Percentiles rank a stretch among this genome's conserved stretches.
These are phyloP conservation scores for Halocynthia aurantium DNA, from an alignment of 23 tunicate species.

Conservation along the genomic window DNA sequence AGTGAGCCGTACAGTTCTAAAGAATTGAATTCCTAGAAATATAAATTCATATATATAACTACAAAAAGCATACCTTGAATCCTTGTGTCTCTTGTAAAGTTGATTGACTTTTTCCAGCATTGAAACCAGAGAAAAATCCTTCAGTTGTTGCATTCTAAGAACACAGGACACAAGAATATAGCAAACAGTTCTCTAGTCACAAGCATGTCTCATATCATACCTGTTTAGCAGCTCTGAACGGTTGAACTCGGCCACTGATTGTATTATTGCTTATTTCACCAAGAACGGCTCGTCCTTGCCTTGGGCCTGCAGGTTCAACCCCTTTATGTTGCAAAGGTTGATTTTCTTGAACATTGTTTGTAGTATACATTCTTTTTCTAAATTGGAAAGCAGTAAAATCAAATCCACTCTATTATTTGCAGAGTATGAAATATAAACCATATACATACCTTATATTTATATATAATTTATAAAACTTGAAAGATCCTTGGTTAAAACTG, in stretches of 20 bases:
- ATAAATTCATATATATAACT: neutral
- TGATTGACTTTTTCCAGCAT: constrained; percentile 3
- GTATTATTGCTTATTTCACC: constrained; percentile 57
- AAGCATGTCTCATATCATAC: constrained; percentile 15
- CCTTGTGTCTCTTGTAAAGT: neutral
- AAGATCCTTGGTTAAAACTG: too few species aligned
- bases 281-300: constrained; percentile 27
- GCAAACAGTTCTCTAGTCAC: neutral
- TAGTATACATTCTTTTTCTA: too few species aligned
- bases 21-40: neutral
- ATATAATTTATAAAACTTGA: too few species aligned
- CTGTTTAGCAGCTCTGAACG: constrained; percentile 88
- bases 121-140: constrained; percentile 49
- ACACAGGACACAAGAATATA: neutral
- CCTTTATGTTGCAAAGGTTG: constrained; percentile 6
- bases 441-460: too few species aligned
- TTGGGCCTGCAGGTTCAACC: constrained; percentile 16
- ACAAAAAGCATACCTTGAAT: constrained; percentile 23
- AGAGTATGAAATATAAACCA: too few species aligned
- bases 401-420: too few species aligned
- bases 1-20: neutral
- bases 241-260: constrained; percentile 50
- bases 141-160: constrained; percentile 73
- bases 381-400: too few species aligned
- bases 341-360: too few species aligned